A percentile compares a stretch with the other conserved stretches of the same genome.
Conservation (phyloP, 2,797 vertebrate species). For the Hippocampus kuda region DNA sequence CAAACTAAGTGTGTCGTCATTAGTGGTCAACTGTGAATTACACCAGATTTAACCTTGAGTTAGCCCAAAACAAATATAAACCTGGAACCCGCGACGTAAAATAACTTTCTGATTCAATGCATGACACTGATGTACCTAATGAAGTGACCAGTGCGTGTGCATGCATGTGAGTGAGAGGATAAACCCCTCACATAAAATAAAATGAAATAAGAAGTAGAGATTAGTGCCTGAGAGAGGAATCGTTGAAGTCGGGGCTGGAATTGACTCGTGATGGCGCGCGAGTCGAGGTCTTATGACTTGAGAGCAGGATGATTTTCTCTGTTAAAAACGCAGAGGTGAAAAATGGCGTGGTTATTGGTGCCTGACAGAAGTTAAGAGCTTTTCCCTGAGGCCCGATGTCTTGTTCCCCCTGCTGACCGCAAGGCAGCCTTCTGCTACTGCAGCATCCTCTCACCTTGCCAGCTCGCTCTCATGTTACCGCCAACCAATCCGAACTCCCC, state of each 20-base stretch:
- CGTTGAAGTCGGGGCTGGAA: conserved; percentile 50
- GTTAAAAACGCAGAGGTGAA: conserved; percentile 73
- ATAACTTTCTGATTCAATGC: no score
- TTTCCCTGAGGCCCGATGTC: conserved; percentile 66
- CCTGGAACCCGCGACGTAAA: no score
- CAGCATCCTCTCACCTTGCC: conserved; percentile 70
- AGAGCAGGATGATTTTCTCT: conserved; percentile 67
- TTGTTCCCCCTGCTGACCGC: conserved; percentile 66
- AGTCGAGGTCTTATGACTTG: conserved; percentile 71
- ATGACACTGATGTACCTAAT: no score
- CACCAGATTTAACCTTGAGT: no score
- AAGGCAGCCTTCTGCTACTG: conserved; percentile 63
- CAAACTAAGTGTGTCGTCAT: no score
- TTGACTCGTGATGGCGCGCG: conserved; percentile 72
- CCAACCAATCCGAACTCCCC: conserved; percentile 1
- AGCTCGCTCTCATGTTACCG: conserved; percentile 20
- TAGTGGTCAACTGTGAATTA: no score
- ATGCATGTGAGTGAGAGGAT: background rate
- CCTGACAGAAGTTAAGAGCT: conserved; percentile 81
- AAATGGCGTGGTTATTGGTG: conserved; percentile 77
- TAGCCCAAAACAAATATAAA: no score
- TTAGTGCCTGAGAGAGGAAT: conserved; percentile 9
- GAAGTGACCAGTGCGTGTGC: background rate
- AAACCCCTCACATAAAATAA: background rate
- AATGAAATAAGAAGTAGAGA: conserved; percentile 18